These are phyloP conservation scores for Ormyrus nitidulus DNA, from an alignment of 2,888 invertebrate species.

Conservation along the genomic window DNA sequence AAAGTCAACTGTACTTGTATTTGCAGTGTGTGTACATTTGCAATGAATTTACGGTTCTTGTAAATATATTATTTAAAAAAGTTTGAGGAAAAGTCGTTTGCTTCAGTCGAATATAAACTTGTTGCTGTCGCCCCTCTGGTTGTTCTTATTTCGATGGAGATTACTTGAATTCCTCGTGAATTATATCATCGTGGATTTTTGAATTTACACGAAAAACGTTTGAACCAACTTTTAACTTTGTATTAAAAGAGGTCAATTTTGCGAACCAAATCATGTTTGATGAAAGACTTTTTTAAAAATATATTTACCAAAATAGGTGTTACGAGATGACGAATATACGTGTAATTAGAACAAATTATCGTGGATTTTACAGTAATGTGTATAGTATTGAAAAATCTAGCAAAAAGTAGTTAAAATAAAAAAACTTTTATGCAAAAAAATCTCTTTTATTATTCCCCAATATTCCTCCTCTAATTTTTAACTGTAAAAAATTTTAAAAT, in stretches of 20 bases:
- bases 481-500: no score
- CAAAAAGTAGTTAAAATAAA: conserved; percentile 38
- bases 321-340: conserved; percentile 36
- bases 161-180: background rate
- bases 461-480: no score
- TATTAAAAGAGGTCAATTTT: conserved; percentile 41
- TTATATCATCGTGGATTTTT: background rate
- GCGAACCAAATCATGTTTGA: conserved; percentile 38
- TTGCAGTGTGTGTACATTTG: conserved; percentile 34
- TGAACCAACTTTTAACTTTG: conserved; percentile 20
- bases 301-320: conserved; percentile 45
- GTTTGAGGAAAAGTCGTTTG: conserved; percentile 5
- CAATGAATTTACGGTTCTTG: conserved; percentile 44
- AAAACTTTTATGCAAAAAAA: conserved; percentile 25
- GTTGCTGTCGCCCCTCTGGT: background rate
- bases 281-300: conserved; percentile 40
- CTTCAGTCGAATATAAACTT: background rate
- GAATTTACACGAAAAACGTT: conserved; percentile 1
- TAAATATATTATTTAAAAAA: conserved; percentile 51
- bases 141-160: conserved; percentile 19
- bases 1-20: conserved; percentile 40
- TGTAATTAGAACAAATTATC: conserved; percentile 48
- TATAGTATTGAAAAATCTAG: conserved; percentile 45
- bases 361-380: conserved; percentile 48
- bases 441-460: background rate